Evolutionary conservation across 2,888 invertebrate genomes (phyloP).

Genomic region (Cotesia congregata): DNA sequence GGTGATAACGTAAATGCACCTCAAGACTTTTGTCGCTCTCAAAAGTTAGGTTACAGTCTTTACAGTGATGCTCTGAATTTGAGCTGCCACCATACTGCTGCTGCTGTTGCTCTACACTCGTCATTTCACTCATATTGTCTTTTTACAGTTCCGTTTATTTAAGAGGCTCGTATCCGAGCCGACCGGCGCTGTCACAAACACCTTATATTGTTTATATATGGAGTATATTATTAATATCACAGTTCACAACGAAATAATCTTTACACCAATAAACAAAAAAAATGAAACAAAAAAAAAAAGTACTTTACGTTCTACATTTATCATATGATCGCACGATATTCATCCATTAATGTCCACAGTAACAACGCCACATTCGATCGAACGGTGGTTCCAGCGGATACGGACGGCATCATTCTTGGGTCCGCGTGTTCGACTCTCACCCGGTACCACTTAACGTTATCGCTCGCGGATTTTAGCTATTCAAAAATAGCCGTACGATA

Average conservation of each 20-base stretch:
- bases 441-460: slow-evolving; percentile 23
- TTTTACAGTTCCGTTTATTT: not conserved
- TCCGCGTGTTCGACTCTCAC: slow-evolving; percentile 35
- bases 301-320: slow-evolving; percentile 62
- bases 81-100: slow-evolving; percentile 56
- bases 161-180: slow-evolving; percentile 1
- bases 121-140: slow-evolving; percentile 67
- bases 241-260: slow-evolving; percentile 1
- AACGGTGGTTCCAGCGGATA: slow-evolving; percentile 38
- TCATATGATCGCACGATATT: slow-evolving; percentile 58
- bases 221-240: slow-evolving; percentile 25
- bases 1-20: slow-evolving; percentile 85
- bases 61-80: slow-evolving; percentile 78
- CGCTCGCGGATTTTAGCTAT: not conserved
- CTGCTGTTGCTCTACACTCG: slow-evolving; percentile 68
- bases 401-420: slow-evolving; percentile 54
- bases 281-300: slow-evolving; percentile 52
- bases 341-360: slow-evolving; percentile 48
- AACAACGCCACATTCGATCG: slow-evolving; percentile 47
- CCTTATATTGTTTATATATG: slow-evolving; percentile 25
- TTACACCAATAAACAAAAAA: slow-evolving; percentile 27
- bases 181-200: slow-evolving; percentile 17
- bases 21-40: slow-evolving; percentile 84
- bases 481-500: not conserved
- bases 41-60: slow-evolving; percentile 82